These are phyloP conservation scores for Rotaria macrura DNA, from an alignment of 2,888 invertebrate species.

Conservation along the genomic window DNA sequence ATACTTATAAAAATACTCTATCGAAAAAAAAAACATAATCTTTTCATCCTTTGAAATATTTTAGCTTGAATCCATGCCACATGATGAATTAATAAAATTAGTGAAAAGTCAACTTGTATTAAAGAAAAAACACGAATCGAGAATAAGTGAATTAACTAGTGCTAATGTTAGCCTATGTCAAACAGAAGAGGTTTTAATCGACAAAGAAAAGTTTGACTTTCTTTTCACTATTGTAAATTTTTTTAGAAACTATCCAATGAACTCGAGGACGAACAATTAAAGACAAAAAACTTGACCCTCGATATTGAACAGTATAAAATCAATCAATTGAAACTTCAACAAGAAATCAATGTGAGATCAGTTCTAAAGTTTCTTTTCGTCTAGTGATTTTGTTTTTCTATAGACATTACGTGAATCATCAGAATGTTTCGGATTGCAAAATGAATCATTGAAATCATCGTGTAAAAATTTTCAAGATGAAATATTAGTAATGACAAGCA, in stretches of 20 bases:
- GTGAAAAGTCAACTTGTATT: background rate
- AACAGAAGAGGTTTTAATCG: background rate
- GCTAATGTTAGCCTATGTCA: background rate
- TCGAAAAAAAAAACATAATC: background rate
- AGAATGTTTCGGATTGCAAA: background rate
- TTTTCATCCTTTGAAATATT: background rate
- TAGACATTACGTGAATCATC: background rate
- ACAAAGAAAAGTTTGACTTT: background rate
- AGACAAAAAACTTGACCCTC: background rate
- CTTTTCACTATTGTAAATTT: background rate
- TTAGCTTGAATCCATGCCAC: background rate
- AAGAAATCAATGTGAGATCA: background rate
- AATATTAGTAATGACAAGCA: background rate
- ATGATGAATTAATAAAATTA: background rate
- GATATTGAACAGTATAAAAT: background rate
- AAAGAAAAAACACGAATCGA: background rate
- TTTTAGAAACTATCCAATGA: background rate
- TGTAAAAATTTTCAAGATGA: background rate
- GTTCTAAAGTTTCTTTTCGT: too few relatives aligned
- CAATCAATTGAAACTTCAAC: background rate
- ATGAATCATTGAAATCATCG: background rate
- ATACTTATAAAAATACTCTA: background rate
- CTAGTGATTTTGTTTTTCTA: background rate
- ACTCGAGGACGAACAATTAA: background rate
- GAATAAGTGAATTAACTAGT: background rate